A percentile compares a stretch with the other conserved stretches of the same genome.
Conservation (phyloP, 1,140 invertebrate genomes). For the Heliconius melpomene region DNA sequence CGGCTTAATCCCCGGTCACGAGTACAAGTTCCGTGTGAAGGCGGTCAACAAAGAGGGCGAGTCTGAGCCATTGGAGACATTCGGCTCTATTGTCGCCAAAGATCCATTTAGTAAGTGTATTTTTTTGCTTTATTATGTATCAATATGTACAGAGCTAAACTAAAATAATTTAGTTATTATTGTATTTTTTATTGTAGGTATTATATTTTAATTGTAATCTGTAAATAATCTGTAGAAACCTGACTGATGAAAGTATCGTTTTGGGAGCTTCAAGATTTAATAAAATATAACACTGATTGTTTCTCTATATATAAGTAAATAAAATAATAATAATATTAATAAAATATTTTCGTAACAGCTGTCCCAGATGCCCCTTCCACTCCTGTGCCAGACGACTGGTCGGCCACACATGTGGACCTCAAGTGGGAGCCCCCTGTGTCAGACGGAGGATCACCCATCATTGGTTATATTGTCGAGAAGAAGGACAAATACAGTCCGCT, state of each 20-base stretch:
- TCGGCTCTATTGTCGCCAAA: conserved; percentile 95
- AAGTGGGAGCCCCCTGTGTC: conserved; percentile 90
- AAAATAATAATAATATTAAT: not conserved
- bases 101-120: conserved; percentile 95
- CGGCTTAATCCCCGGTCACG: conserved; percentile 94
- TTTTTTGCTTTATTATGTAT: too few relatives aligned
- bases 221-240: too few relatives aligned
- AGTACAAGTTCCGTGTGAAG: conserved; percentile 99
- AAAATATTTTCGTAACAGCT: conserved; percentile 47
- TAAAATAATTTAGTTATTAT: too few relatives aligned
- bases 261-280: too few relatives aligned
- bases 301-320: not conserved
- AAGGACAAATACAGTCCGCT: conserved; percentile 97
- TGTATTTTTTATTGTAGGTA: too few relatives aligned
- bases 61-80: conserved; percentile 97
- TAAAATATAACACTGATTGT: too few relatives aligned
- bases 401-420: conserved; percentile 93
- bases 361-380: conserved; percentile 90
- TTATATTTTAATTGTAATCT: too few relatives aligned
- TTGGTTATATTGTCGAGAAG: conserved; percentile 97
- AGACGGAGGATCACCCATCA: conserved; percentile 95
- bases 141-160: too few relatives aligned
- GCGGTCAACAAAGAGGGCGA: conserved; percentile 98
- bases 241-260: too few relatives aligned
- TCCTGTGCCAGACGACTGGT: conserved; percentile 95